Base-by-base conservation (phyloP, 2,113 vertebrate species). In the Gymnarchus niloticus region DNA sequence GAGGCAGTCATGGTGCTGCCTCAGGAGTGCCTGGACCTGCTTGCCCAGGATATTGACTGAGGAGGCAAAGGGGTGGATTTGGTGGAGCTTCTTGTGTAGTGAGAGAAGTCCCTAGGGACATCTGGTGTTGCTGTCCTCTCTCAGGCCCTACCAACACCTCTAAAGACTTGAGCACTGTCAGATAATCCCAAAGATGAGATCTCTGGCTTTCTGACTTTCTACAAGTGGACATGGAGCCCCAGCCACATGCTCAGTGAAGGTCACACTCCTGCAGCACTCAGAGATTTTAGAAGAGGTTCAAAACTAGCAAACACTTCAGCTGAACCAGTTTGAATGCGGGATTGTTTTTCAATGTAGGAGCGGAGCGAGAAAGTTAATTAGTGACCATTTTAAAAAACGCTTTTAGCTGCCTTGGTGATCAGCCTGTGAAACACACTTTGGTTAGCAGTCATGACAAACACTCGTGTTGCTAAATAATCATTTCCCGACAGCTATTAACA, bases 1-100 rank as follows among this genome's bases (percentile, higher is more conserved):
- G 85, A 85, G 37, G 52, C 21, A 56, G 51, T n/a, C n/a, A n/a
- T n/a, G n/a, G n/a, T n/a, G n/a, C 80, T 54, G 83, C 57, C 83
- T 86, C 51, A 46, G 69, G 21, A 51, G 6, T 17, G 41, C 69
- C 61, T 49, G n/a, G 65, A 44, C 78, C 23, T 28, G 85, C 25
- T 48, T 61, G 81, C 41, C 41, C 14, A 46, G 21, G 52, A 78
- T 78, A 73, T 19, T n/a, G 77, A 21, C 23, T 41, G 41, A 17
- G 41, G 17, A 19, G 77, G 44, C 14, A n/a, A 23, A 44, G 46
- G 23, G 5, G 77, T 80, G 46, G 46, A 83, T 23, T 23, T 23
- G 6, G 33, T 17, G 25, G 81, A 14, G 81, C 7, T 41, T 33
- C 5, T 52, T 28, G 7, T 12, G 33, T 57, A 12, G 46, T 41